Base-by-base conservation (phyloP, 2,888 invertebrate species). In the Pristionchus entomophagus region DNA sequence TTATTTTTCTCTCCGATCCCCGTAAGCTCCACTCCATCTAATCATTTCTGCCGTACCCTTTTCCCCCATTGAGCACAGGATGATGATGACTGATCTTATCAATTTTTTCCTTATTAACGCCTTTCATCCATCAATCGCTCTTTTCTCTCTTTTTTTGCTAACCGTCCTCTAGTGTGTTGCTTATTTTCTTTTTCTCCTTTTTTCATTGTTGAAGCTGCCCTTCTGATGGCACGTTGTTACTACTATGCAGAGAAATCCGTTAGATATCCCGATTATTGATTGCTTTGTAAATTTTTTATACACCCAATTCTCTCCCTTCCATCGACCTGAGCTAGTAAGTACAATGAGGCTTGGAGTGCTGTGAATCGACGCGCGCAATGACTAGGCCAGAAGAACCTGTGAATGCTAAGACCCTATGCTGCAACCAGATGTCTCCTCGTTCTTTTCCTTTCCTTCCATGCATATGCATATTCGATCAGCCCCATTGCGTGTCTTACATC, bases 211-310 rank as follows among this genome's bases (percentile, higher is more conserved):
- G 73, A 78, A 83, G 69, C 38, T 81, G 73, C 65, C 45, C 88
- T 89, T 10, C 88, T 89, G 88, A 86, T 81, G 65, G 78, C 78
- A 51, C 51, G 78, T 80, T 80, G 78, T 80, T 80, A 80, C 51
- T 51, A 51, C 51, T 77, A 77, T 65, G 65, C 65, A 65, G 65
- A 65, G 65, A 65, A 65, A 77, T 77, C 51, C 35, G 78, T 80
- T 80, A 77, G 38, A 77, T 65, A 65, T 29, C 65, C 65, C 65
- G 35, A 65, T 65, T 65, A 32, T 32, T 65, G 65, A 32, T 77
- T 73, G 41, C 35, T 65, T 41, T 73, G n/a, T 41, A 41, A 41
- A 69, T n/a, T 41, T 69, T 69, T 73, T 73, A 73, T 73, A 41
- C 41, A n/a, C 73, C 41, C 8, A 10, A 5, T 56, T 29, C 6